These are phyloP conservation scores for Paragorgia papillata DNA, from an alignment of 92 coral and sea anemone species.

Conservation along the genomic window DNA sequence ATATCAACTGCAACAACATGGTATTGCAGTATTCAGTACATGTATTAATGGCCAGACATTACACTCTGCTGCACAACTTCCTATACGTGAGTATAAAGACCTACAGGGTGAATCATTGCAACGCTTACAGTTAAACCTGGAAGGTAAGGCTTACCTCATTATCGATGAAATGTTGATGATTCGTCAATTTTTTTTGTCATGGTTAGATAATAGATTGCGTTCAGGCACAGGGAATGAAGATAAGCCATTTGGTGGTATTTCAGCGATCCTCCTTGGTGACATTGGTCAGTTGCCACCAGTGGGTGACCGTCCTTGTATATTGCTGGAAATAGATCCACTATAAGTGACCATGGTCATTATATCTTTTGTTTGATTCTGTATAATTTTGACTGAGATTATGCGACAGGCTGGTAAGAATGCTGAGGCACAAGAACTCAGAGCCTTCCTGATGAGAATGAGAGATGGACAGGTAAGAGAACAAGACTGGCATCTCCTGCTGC, in stretches of 20 bases:
- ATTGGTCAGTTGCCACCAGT: conserved; percentile 25
- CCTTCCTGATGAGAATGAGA: conserved; percentile 4
- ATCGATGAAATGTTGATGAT: conserved; percentile 30
- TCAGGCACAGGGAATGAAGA: not conserved
- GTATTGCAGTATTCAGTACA: too few species aligned
- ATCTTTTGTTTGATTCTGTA: conserved; percentile 2
- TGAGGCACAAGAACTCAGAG: not conserved
- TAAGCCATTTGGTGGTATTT: conserved; percentile 3
- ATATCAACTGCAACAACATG: too few species aligned
- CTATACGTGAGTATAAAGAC: too few species aligned
- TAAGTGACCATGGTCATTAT: conserved; percentile 15
- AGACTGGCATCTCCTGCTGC: conserved; percentile 2
- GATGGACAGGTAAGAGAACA: conserved; percentile 2
- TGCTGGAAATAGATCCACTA: not conserved
- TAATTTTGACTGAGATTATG: conserved; percentile 6
- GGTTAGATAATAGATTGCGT: conserved; percentile 15
- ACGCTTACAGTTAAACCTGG: not conserved
- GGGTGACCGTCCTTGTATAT: conserved; percentile 9
- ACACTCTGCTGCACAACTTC: too few species aligned
- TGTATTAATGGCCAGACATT: too few species aligned
- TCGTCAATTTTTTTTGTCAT: conserved; percentile 2
- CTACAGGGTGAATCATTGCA: conserved; percentile 6
- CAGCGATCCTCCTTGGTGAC: too few species aligned
- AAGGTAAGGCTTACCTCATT: conserved; percentile 1
- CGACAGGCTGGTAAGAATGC: conserved; percentile 11